Percentiles rank a stretch among this genome's conserved stretches.
These are phyloP conservation scores for Hydrozoanthus gracilis DNA, from an alignment of 92 coral and sea anemone species.

Conservation along the genomic window DNA sequence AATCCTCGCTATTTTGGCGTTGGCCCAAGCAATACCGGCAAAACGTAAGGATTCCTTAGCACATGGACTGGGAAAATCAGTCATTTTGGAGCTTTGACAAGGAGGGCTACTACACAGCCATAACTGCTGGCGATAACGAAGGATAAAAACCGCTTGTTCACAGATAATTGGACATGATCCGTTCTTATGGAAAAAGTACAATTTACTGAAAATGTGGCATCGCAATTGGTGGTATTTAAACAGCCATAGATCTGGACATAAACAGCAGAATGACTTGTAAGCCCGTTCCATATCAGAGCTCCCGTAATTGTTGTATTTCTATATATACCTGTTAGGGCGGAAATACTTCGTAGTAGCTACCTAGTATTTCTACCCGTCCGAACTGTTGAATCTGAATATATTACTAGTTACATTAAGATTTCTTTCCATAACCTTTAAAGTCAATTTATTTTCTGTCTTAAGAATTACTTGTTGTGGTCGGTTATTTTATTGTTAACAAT, in stretches of 20 bases:
- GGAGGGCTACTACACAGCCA: neutral
- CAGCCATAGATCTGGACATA: neutral
- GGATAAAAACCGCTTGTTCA: neutral
- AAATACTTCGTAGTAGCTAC: slow-evolving; percentile 26
- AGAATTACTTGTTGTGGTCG: neutral
- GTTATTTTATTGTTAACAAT: neutral
- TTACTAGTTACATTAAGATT: neutral
- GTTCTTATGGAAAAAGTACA: neutral
- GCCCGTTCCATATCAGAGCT: slow-evolving; percentile 39
- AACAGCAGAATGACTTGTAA: slow-evolving; percentile 1
- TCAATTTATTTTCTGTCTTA: neutral
- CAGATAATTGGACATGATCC: neutral
- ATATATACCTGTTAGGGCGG: slow-evolving; percentile 18
- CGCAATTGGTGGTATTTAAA: neutral
- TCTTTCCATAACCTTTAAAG: neutral
- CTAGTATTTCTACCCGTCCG: slow-evolving; percentile 8
- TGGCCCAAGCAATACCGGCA: slow-evolving; percentile 69
- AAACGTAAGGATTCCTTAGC: slow-evolving; percentile 66
- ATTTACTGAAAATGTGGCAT: neutral
- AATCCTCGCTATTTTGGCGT: slow-evolving; percentile 80
- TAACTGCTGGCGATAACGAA: neutral
- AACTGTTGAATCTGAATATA: neutral
- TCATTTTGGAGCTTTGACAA: slow-evolving; percentile 29
- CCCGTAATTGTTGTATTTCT: neutral
- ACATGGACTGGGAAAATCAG: neutral